A percentile compares a stretch with the other conserved stretches of the same genome.
Evolutionary conservation across 2,113 vertebrate species (phyloP).

Genomic region (Micromys minutus): DNA sequence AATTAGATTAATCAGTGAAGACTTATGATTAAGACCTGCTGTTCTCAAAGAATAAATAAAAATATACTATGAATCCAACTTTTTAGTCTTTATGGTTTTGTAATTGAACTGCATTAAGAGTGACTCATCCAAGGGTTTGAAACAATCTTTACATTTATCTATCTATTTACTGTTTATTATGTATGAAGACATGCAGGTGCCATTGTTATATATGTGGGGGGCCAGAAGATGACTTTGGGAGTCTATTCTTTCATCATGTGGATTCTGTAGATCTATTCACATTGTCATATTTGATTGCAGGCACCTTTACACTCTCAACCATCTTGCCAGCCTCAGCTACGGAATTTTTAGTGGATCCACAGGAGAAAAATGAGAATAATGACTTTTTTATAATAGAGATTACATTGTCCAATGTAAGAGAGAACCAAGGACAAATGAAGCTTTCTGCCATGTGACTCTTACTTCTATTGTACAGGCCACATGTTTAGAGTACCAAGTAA

Average conservation of each 20-base stretch:
- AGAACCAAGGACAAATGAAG: not conserved
- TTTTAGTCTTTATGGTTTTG: not conserved
- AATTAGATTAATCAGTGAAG: conserved; percentile 25
- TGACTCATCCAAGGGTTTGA: not conserved
- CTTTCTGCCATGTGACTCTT: not conserved
- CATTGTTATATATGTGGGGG: not conserved
- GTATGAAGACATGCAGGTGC: not conserved
- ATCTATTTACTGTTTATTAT: not conserved
- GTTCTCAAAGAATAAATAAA: not conserved
- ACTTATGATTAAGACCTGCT: not conserved
- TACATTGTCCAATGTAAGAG: not conserved
- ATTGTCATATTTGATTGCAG: no score
- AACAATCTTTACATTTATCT: not conserved
- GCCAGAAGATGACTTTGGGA: not conserved
- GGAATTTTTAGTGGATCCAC: not conserved
- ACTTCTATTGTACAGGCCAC: not conserved
- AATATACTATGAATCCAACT: not conserved
- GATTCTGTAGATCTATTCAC: not conserved
- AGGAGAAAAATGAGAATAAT: not conserved
- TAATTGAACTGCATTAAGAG: not conserved
- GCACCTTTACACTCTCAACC: not conserved
- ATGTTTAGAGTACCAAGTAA: not conserved
- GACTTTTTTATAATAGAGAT: no score
- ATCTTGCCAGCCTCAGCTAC: not conserved
- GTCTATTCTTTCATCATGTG: not conserved